Evolutionary conservation across 2,888 invertebrate genomes (phyloP), one percentile per base, ranked within the genome.

Genomic region (Corbicula japonica): DNA sequence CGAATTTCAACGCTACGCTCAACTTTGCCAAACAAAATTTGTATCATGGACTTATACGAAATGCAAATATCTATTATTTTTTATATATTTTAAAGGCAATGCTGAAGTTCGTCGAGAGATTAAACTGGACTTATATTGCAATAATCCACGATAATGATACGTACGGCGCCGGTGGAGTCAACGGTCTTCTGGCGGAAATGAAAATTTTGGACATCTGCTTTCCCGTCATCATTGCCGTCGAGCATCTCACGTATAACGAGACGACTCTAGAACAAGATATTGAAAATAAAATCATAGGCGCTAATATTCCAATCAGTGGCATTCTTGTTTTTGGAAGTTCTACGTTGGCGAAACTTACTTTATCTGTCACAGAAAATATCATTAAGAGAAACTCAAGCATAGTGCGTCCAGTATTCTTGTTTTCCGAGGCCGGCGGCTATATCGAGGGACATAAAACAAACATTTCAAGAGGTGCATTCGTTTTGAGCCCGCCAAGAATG

Each of bases 401-500:
- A 4, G 28, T 48, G 10, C 30, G 35, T 23, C 83, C 83, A 4
- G 62, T 61, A 6, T 76, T 83, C 48, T 18, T 83, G 18, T 70
- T 83, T n/a, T 65, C 79, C 8, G 83, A 83, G 54, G 70, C 78
- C 26, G 72, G 63, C 6, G 46, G 61, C 18, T 62, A 56, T 32
- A 46, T 83, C 26, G 61, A 61, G 8, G 76, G 68, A 12, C 26
- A 35, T 8, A 34, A 41, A 15, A 35, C 35, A 3, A 61, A 74
- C 26, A 60, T 76, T n/a, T 76, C 76, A 2, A 79, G 68, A 34
- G 83, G 83, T n/a, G 68, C 77, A 2, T 83, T 72, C 65, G 73
- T 70, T 8, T 32, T 83, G 12, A 80, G 72, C 46, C 83, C 83
- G 32, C 77, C 75, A 6, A 28, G 65, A 8, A 66, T 34, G 32